Base-by-base conservation (phyloP, 2,113 vertebrate genomes). In the Aleadryas rufinucha region DNA sequence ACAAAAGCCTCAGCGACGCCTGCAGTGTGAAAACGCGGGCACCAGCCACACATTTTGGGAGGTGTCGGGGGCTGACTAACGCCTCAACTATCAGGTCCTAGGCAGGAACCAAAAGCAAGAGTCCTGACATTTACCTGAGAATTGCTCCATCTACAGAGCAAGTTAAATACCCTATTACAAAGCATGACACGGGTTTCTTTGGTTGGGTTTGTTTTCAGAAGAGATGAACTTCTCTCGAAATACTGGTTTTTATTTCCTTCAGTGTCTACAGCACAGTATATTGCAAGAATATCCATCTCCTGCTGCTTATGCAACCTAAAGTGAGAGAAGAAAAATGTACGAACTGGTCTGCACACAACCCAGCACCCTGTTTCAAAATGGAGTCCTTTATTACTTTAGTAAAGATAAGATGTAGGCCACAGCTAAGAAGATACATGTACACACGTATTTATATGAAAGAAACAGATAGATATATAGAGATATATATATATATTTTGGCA, bases 281-380 rank as follows among this genome's bases (percentile, higher is more conserved):
- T 20, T 71, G 28, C 47, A 87, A 69, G 49, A 92, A 68, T 37
- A 87, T 68, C 15, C 33, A 93, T 20, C 37, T 61, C 33, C 37
- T 54, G 63, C 60, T 96, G 7, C 63, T 84, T 49, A 42, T 16
- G 28, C 35, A 79, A 59, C 11, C 30, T 56, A 14, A 77, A 87
- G 20, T 16, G 33, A 93, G 16, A 26, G 27, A 5, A 3, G 16
- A 54, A n/a, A 49, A 57, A 0, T 0, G 0, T 15, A 53, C 35
- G 22, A 77, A 35, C 18, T 30, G 15, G 17, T 49, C 50, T 84
- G 45, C 52, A 75, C 17, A 66, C 10, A 90, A 66, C 21, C 16
- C 39, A 71, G 53, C 35, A 72, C 27, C 26, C 44, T 11, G 7
- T 27, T 91, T 87, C 75, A 79, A 84, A 84, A 87, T 10, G 11